Conservation (phyloP, 2,888 invertebrate species). For the Synanthedon tipuliformis region DNA sequence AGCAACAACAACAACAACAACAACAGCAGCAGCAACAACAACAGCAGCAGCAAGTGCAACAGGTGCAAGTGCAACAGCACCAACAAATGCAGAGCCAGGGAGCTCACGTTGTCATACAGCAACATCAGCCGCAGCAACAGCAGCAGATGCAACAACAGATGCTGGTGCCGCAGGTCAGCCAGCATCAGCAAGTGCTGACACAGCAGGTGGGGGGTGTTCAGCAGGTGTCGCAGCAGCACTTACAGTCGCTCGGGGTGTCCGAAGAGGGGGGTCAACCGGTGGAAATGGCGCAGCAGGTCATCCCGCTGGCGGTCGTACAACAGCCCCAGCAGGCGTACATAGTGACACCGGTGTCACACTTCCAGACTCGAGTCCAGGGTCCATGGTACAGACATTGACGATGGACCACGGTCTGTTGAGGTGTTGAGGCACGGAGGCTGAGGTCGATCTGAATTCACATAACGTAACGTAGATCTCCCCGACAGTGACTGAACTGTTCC, state of each 20-base stretch:
- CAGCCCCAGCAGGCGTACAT: slow-evolving; percentile 75
- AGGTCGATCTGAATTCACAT: slow-evolving; percentile 15
- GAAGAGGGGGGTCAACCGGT: slow-evolving; percentile 66
- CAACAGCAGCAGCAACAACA: slow-evolving; percentile 52
- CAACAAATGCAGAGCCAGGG: slow-evolving; percentile 19
- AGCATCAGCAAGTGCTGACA: slow-evolving; percentile 61
- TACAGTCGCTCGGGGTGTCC: slow-evolving; percentile 59
- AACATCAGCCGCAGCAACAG: slow-evolving; percentile 22
- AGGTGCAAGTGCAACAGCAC: slow-evolving; percentile 55
- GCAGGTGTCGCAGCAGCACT: slow-evolving; percentile 60
- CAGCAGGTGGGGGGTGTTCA: slow-evolving; percentile 53
- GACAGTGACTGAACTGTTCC: slow-evolving; percentile 23
- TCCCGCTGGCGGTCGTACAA: slow-evolving; percentile 73
- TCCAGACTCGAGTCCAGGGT: slow-evolving; percentile 73
- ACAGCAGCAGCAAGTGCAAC: slow-evolving; percentile 52
- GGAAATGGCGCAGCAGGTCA: slow-evolving; percentile 74
- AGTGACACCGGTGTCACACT: slow-evolving; percentile 75
- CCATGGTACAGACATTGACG: slow-evolving; percentile 69
- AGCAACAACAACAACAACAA: slow-evolving; percentile 46
- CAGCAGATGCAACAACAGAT: slow-evolving; percentile 62
- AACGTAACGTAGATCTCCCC: slow-evolving; percentile 32
- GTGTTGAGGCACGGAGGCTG: slow-evolving; percentile 13
- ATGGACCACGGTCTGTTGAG: slow-evolving; percentile 9
- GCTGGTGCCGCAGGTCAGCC: slow-evolving; percentile 62
- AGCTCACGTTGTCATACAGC: slow-evolving; percentile 22